These are phyloP conservation scores for Catharus bicknelli DNA, from an alignment of 2,113 vertebrate species.

Conservation along the genomic window DNA sequence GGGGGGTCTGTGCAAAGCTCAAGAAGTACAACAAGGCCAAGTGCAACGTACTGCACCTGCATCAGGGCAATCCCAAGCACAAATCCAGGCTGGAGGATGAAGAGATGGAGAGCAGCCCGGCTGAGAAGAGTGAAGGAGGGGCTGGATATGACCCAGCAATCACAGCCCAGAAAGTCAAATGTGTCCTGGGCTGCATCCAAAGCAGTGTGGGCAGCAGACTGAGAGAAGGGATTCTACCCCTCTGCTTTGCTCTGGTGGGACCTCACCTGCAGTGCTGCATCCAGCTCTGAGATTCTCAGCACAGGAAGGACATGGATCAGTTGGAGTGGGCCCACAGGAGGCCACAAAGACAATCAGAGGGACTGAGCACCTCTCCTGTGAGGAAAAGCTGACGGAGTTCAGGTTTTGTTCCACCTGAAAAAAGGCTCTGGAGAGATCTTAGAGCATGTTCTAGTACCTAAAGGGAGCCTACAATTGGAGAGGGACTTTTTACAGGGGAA, in stretches of 20 bases:
- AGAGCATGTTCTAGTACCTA: background rate
- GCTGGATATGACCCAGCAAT: too few species aligned
- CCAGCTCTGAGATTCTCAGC: background rate
- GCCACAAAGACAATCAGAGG: background rate
- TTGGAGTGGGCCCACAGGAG: background rate
- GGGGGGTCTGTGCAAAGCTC: background rate
- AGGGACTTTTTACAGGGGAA: background rate
- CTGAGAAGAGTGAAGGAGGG: rapidly evolving
- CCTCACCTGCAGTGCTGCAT: background rate
- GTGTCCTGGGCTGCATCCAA: background rate
- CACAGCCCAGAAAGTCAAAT: background rate
- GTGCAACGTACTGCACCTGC: background rate
- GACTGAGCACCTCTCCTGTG: background rate
- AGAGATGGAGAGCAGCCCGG: background rate
- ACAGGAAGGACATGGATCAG: background rate
- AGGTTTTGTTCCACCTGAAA: background rate
- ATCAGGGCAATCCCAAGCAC: background rate
- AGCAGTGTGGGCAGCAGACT: background rate
- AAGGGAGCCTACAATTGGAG: background rate
- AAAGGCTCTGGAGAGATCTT: background rate
- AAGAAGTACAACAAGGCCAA: background rate
- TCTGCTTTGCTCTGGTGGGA: background rate
- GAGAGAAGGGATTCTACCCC: background rate
- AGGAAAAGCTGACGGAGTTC: background rate
- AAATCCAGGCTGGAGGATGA: background rate